A percentile compares a stretch with the other conserved stretches of the same genome.
Conservation (phyloP, 2,113 vertebrate species). For the Trichechus manatus region DNA sequence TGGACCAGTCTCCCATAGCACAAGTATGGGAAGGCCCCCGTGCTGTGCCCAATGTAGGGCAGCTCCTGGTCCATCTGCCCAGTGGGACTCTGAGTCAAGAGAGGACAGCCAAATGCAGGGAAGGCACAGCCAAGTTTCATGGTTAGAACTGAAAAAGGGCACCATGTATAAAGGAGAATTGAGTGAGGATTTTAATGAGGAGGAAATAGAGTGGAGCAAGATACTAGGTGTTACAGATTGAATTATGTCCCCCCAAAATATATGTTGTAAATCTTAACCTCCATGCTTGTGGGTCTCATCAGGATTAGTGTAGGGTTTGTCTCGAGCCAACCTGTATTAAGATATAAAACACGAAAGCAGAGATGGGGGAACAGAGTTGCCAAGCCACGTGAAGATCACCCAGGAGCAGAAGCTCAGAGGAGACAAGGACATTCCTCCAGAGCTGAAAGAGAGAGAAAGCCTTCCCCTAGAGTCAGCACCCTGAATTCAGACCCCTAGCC, state of each 20-base stretch:
- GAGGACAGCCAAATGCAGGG: background rate
- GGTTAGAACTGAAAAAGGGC: background rate
- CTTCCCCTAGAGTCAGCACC: too few relatives aligned
- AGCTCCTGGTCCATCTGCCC: background rate
- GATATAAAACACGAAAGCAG: background rate
- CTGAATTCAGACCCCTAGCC: background rate
- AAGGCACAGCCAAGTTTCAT: background rate
- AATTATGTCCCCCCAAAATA: background rate
- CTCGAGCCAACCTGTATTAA: background rate
- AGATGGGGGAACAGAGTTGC: background rate
- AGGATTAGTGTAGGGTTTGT: background rate
- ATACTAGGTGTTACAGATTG: background rate
- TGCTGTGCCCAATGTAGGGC: background rate
- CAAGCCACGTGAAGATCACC: background rate
- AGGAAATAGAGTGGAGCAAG: background rate
- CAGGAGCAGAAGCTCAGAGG: background rate
- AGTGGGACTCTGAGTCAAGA: background rate
- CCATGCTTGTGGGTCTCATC: background rate
- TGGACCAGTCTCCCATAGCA: background rate
- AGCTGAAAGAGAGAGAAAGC: background rate
- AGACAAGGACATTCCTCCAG: background rate
- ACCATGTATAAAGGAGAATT: background rate
- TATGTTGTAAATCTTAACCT: background rate
- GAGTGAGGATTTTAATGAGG: background rate
- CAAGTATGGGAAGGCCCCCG: background rate